Conservation (phyloP, 2,888 invertebrate species). For the Timandra comae region DNA sequence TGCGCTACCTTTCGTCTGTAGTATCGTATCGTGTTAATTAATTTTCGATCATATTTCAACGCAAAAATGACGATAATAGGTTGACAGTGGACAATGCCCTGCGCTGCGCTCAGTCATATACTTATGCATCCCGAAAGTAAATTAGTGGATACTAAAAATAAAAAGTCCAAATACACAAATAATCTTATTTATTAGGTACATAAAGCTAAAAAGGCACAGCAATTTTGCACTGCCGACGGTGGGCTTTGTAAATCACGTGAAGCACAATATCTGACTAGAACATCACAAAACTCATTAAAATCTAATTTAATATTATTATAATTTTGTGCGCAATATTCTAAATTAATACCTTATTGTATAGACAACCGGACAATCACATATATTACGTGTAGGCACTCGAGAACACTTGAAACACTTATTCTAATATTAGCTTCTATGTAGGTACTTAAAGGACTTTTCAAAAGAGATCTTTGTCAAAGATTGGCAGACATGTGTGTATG, state of each 20-base stretch:
- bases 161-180: constrained; percentile 35
- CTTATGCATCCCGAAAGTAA: too few relatives aligned
- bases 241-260: constrained; percentile 8
- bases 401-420: constrained; percentile 29
- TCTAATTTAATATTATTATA: constrained; percentile 31
- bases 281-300: constrained; percentile 22
- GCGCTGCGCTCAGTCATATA: too few relatives aligned
- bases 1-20: too few relatives aligned
- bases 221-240: constrained; percentile 18
- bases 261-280: constrained; percentile 16
- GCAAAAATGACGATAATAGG: too few relatives aligned
- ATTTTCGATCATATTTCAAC: too few relatives aligned
- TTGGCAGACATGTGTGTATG: too few relatives aligned
- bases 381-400: constrained; percentile 31
- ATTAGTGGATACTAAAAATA: too few relatives aligned
- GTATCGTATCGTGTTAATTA: too few relatives aligned
- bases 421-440: too few relatives aligned
- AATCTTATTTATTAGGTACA: constrained; percentile 32
- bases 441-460: too few relatives aligned
- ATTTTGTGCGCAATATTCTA: constrained; percentile 17
- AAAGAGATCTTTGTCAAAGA: too few relatives aligned
- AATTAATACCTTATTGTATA: constrained; percentile 11
- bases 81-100: too few relatives aligned
- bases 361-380: constrained; percentile 36
- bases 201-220: constrained; percentile 40